A percentile compares a stretch with the other conserved stretches of the same genome.
These are phyloP conservation scores for Amblyjoppa proteus DNA, from an alignment of 2,888 invertebrate genomes.

Conservation along the genomic window DNA sequence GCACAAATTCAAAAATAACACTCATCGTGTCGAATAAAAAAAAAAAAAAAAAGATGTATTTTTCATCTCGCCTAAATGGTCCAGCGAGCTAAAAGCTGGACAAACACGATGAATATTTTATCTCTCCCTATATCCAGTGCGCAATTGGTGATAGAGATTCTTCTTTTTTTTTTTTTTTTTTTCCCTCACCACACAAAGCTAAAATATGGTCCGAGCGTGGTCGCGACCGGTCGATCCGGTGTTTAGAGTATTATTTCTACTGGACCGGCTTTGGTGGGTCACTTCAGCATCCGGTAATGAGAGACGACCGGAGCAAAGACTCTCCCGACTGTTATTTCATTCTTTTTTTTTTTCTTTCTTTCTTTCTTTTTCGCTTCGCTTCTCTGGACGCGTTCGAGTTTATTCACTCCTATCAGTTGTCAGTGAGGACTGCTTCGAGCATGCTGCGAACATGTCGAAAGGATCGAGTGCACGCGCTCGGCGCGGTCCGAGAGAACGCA, in stretches of 20 bases:
- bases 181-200: slow-evolving; percentile 42
- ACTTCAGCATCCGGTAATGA: slow-evolving; percentile 76
- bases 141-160: slow-evolving; percentile 53
- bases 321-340: slow-evolving; percentile 6
- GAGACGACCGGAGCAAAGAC: slow-evolving; percentile 56
- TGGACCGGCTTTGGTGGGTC: slow-evolving; percentile 69
- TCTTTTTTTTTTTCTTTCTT: slow-evolving; percentile 68
- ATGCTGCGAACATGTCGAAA: slow-evolving; percentile 19
- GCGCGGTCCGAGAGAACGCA: neutral
- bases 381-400: slow-evolving; percentile 63
- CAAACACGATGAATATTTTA: slow-evolving; percentile 80
- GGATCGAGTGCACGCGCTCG: slow-evolving; percentile 39
- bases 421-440: slow-evolving; percentile 21
- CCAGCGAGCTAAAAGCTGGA: slow-evolving; percentile 74
- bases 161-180: slow-evolving; percentile 54
- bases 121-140: slow-evolving; percentile 24
- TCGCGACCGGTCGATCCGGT: slow-evolving; percentile 65
- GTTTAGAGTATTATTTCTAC: slow-evolving; percentile 76
- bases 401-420: slow-evolving; percentile 62
- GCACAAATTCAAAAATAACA: neutral
- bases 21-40: slow-evolving; percentile 1
- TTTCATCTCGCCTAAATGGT: slow-evolving; percentile 20
- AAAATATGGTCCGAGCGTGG: slow-evolving; percentile 12
- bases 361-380: slow-evolving; percentile 43
- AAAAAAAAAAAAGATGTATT: slow-evolving; percentile 38